Evolutionary conservation across 2,888 invertebrate species (phyloP).

Genomic region (Campopleginae sp.): DNA sequence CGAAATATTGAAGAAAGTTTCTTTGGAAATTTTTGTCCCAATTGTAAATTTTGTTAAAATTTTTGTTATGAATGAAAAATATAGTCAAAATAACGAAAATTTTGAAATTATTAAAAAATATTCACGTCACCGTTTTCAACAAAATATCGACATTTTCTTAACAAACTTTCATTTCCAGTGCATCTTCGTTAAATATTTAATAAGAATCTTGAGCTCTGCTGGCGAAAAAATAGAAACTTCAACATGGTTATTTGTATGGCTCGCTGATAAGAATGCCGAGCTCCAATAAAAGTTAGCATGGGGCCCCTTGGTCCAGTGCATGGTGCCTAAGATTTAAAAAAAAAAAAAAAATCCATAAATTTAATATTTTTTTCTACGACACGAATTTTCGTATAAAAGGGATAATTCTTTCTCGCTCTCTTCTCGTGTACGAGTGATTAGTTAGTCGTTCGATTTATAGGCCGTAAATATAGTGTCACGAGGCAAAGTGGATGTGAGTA

Average conservation of each 20-base stretch:
- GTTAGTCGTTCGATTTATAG: slow-evolving; percentile 24
- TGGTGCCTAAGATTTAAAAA: not conserved
- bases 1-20: no score
- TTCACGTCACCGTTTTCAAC: no score
- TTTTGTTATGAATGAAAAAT: no score
- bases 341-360: not conserved
- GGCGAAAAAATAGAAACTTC: no score
- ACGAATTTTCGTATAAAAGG: not conserved
- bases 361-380: not conserved
- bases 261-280: not conserved
- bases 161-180: no score
- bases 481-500: slow-evolving; percentile 14
- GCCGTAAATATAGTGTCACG: slow-evolving; percentile 30
- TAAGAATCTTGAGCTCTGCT: no score
- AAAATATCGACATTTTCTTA: no score
- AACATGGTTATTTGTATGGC: not conserved
- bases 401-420: not conserved
- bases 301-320: not conserved
- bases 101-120: no score
- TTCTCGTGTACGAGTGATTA: not conserved
- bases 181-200: no score
- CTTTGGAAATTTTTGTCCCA: no score
- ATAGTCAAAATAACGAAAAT: no score
- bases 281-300: not conserved
- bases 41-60: no score